A percentile compares a stretch with the other conserved stretches of the same genome.
Conservation (phyloP, 2,888 invertebrate genomes). For the Tipula confusa region DNA sequence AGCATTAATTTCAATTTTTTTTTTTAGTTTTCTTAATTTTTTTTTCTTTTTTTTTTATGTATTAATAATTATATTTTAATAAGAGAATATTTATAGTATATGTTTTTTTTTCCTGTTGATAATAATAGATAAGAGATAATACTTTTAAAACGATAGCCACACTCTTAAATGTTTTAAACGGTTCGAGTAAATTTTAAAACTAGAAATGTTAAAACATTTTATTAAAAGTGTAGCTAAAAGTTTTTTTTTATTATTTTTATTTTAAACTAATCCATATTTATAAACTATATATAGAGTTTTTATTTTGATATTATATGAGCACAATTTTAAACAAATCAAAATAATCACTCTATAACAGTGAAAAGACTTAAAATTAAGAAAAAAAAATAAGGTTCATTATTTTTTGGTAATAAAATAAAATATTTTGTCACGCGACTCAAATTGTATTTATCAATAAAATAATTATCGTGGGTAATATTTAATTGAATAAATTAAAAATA, state of each 20-base stretch:
- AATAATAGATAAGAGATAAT: neutral
- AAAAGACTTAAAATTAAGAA: neutral
- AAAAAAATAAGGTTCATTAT: too few species aligned
- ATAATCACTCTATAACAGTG: neutral
- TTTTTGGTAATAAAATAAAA: too few species aligned
- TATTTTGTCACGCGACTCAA: neutral
- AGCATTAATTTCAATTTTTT: neutral
- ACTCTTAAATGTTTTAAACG: neutral
- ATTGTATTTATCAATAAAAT: neutral
- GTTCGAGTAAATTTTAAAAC: neutral
- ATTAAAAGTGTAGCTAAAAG: neutral
- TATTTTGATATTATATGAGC: neutral
- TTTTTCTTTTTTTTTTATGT: neutral
- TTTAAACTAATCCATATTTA: conserved; percentile 14
- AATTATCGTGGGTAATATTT: neutral
- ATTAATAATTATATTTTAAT: neutral
- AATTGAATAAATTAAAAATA: neutral
- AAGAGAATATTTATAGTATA: neutral
- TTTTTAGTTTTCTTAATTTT: neutral
- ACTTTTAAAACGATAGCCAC: conserved; percentile 5
- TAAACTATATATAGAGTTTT: neutral
- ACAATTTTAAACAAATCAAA: neutral
- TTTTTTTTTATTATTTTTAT: neutral
- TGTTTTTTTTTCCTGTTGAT: neutral
- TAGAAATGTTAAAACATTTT: neutral